Base-by-base conservation (phyloP, 2,113 vertebrate genomes). In the Reinhardtius hippoglossoides region DNA sequence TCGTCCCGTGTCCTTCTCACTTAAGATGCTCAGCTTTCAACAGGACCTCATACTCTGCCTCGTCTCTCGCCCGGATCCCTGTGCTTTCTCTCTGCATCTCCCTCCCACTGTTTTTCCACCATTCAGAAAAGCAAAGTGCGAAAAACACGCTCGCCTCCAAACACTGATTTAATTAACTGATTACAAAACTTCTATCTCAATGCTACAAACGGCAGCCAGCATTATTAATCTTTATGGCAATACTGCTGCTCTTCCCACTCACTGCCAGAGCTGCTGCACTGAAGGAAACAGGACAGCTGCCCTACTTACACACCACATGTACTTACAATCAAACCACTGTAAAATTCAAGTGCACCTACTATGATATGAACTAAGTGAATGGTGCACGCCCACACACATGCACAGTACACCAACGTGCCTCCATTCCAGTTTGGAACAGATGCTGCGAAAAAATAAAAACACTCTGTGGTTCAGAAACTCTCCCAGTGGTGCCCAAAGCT, bases 101-200 rank as follows among this genome's bases (percentile, higher is more conserved):
- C 76, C 71, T 64, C 71, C 61, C 21, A 40, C 79, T 79, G 42
- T 87, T 90, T 90, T 74, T 16, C 81, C 81, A 79, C 82, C 89
- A 87, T 88, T 90, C 88, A 89, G 56, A 80, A 86, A 85, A 82
- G 83, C 78, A 84, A 86, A 87, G 84, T 81, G 79, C 81, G 81
- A 87, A 87, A 91, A 88, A 85, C 89, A 88, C 26, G 18, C 81
- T 88, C 67, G 81, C 84, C 87, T 84, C 84, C 89, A 90, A 92
- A 93, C 82, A 81, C 85, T 90, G 91, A 91, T 92, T 92, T 93
- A 93, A 93, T 93, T 93, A 93, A 93, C 89, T 92, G 92, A 93
- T 93, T 93, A 91, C 83, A 74, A 92, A 93, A 92, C 82, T 91
- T 88, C 79, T 78, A 86, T 89, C 89, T 88, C 85, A 80, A 84